Evolutionary conservation across 2,888 invertebrate genomes (phyloP).

Genomic region (Lacanobia wlatinum): DNA sequence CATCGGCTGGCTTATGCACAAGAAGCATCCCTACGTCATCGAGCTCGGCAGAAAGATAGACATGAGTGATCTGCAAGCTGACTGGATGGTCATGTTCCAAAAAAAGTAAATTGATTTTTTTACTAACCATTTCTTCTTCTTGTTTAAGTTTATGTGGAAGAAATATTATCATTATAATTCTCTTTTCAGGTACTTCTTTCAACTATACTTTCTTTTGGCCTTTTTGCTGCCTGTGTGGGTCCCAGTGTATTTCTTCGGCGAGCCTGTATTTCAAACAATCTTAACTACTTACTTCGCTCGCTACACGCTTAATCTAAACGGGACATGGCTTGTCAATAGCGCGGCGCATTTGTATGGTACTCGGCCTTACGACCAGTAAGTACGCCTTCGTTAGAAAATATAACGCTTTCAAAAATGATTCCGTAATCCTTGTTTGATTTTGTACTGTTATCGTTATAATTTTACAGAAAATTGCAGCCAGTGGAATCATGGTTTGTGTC

Average conservation of each 20-base stretch:
- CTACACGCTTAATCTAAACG: conserved; percentile 92
- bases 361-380: conserved; percentile 94
- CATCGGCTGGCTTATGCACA: conserved; percentile 95
- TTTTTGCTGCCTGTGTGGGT: conserved; percentile 92
- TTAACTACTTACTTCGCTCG: conserved; percentile 92
- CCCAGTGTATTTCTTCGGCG: conserved; percentile 93
- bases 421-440: conserved; percentile 7
- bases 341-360: conserved; percentile 95
- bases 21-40: conserved; percentile 94
- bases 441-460: conserved; percentile 20
- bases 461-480: conserved; percentile 93
- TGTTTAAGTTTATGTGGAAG: neutral
- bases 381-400: conserved; percentile 34
- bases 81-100: conserved; percentile 94
- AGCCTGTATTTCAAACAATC: conserved; percentile 91
- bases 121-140: neutral
- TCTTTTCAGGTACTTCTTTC: conserved; percentile 92
- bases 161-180: neutral
- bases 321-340: conserved; percentile 96
- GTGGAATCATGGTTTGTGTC: conserved; percentile 94
- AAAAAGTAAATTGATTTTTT: conserved; percentile 90
- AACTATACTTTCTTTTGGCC: conserved; percentile 90
- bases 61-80: conserved; percentile 94
- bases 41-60: conserved; percentile 93
- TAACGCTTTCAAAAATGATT: neutral